phyloP scores from a whole-genome alignment of 2,113 vertebrate genomes.

The Thalassoma bifasciatum region DNA sequence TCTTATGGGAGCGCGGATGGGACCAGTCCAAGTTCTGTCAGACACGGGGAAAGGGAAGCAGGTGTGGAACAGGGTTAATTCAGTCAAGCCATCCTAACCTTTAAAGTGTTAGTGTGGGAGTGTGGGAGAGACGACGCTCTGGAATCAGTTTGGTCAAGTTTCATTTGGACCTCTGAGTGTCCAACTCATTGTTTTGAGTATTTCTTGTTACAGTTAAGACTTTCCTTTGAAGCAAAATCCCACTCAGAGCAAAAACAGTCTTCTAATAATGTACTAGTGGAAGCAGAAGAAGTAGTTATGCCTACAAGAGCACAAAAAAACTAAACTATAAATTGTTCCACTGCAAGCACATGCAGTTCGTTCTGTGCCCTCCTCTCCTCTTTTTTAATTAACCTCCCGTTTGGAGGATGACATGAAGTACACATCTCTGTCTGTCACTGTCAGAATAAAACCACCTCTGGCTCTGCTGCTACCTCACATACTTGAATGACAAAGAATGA shows the following conservation, averaged over 20 bases:
- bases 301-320: conserved; percentile 17
- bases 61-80: conserved; percentile 50
- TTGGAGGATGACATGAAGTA: conserved; percentile 28
- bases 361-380: neutral
- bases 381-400: conserved; percentile 27
- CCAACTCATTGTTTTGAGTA: neutral
- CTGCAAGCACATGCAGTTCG: conserved; percentile 3
- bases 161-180: neutral
- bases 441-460: conserved; percentile 28
- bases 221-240: neutral
- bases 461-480: conserved; percentile 14
- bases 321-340: conserved; percentile 21
- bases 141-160: neutral
- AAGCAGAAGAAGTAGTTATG: neutral
- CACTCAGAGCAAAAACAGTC: conserved; percentile 22
- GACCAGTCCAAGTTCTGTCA: conserved; percentile 78
- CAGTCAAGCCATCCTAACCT: neutral
- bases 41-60: conserved; percentile 59
- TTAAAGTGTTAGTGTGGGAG: conserved; percentile 16
- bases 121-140: neutral
- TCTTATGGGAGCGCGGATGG: conserved; percentile 73
- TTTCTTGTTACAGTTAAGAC: neutral
- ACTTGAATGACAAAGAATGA: conserved; percentile 24
- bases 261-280: neutral
- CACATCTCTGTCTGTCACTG: neutral